A percentile compares a stretch with the other conserved stretches of the same genome.
phyloP scores from a whole-genome alignment of 2,113 vertebrate species.

The Actenoides lindsayi region DNA sequence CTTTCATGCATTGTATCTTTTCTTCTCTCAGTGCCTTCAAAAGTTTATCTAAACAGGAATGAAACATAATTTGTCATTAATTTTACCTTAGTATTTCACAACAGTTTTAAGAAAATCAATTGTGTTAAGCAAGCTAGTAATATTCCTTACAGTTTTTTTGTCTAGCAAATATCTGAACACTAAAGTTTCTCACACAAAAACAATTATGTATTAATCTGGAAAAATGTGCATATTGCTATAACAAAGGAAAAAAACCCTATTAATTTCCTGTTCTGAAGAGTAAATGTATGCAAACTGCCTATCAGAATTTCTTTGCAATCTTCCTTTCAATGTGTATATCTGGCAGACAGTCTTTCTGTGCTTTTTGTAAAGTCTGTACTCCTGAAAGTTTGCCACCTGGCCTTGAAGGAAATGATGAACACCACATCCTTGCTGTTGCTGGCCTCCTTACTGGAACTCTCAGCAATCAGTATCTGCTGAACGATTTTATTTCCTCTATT shows the following conservation, averaged over 20 bases:
- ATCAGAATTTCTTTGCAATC: background rate
- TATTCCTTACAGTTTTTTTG: background rate
- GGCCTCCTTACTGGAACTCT: background rate
- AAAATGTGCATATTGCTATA: background rate
- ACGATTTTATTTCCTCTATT: background rate
- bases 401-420: background rate
- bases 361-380: background rate
- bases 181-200: background rate
- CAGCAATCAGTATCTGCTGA: background rate
- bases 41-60: conserved; percentile 72
- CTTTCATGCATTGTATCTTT: conserved; percentile 71
- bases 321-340: background rate
- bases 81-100: background rate
- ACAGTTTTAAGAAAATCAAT: background rate
- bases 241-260: background rate
- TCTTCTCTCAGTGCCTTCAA: conserved; percentile 75
- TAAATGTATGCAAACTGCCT: background rate
- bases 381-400: background rate
- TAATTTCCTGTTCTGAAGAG: background rate
- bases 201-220: background rate
- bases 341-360: background rate
- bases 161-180: background rate
- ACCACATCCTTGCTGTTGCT: too few relatives aligned
- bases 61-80: background rate
- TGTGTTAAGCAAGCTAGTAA: background rate